Evolutionary conservation across 2,888 invertebrate genomes (phyloP).

Genomic region (Allygus modestus): DNA sequence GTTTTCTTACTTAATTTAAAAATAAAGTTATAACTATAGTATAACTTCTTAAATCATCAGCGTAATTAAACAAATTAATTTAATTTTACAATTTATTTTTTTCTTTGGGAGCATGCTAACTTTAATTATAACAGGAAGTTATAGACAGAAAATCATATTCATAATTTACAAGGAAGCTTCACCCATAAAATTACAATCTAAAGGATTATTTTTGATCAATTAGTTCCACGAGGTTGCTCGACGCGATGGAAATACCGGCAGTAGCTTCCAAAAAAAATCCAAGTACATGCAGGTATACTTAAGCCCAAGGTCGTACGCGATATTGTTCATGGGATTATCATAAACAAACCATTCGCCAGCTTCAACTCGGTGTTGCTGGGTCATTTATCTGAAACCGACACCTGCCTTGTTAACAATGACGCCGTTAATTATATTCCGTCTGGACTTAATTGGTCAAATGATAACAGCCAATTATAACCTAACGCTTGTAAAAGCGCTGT

Average conservation of each 20-base stretch:
- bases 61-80: too few species aligned
- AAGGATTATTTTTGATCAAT: not conserved
- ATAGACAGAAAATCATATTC: too few species aligned
- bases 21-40: too few species aligned
- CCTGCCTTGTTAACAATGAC: constrained; percentile 25
- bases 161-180: not conserved
- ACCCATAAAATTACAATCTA: not conserved
- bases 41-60: too few species aligned
- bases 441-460: constrained; percentile 30
- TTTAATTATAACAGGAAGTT: too few species aligned
- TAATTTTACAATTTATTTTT: too few species aligned
- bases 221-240: not conserved
- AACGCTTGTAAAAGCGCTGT: constrained; percentile 45
- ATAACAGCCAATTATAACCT: constrained; percentile 20
- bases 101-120: too few species aligned
- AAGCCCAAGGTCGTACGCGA: not conserved
- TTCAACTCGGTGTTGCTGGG: not conserved
- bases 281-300: not conserved
- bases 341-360: not conserved
- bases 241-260: not conserved
- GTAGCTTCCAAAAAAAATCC: not conserved
- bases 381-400: not conserved
- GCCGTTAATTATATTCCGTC: constrained; percentile 14
- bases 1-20: too few species aligned
- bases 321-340: constrained; percentile 2